phyloP scores from a whole-genome alignment of 1,140 invertebrate species.

The Anthonomus grandis region DNA sequence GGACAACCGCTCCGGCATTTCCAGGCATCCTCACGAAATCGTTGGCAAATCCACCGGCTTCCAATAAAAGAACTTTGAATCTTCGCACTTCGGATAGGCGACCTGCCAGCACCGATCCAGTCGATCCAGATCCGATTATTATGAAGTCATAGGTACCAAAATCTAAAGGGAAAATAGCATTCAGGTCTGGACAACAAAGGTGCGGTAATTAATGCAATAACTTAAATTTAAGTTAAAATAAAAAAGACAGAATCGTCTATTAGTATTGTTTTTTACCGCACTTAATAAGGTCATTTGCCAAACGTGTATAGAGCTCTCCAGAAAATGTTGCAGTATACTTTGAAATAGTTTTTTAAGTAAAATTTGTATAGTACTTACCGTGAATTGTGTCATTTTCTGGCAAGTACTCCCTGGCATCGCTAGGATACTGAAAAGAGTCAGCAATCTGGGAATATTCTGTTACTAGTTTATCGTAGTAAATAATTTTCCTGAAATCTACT shows the following conservation, averaged over 20 bases:
- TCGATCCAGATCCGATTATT: constrained; percentile 58
- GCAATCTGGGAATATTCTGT: neutral
- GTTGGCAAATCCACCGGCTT: constrained; percentile 66
- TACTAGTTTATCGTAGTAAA: neutral
- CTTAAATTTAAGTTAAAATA: neutral
- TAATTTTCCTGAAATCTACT: no score
- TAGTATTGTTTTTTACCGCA: neutral
- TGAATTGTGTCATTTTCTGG: neutral
- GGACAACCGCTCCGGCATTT: constrained; percentile 57
- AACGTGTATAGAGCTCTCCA: no score
- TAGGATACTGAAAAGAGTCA: neutral
- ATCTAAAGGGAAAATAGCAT: constrained; percentile 21
- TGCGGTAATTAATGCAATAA: neutral
- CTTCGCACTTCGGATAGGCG: constrained; percentile 53
- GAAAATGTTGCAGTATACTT: neutral
- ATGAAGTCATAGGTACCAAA: constrained; percentile 51
- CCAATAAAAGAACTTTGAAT: constrained; percentile 54
- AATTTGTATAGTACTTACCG: no score
- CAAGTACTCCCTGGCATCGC: neutral
- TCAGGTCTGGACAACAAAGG: neutral
- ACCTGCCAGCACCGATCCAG: constrained; percentile 58
- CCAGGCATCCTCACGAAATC: constrained; percentile 63
- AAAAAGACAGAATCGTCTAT: neutral
- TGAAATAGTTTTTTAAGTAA: neutral
- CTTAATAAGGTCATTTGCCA: neutral